phyloP scores from a whole-genome alignment of 2,888 invertebrate species.

The Euzophera pinguis region DNA sequence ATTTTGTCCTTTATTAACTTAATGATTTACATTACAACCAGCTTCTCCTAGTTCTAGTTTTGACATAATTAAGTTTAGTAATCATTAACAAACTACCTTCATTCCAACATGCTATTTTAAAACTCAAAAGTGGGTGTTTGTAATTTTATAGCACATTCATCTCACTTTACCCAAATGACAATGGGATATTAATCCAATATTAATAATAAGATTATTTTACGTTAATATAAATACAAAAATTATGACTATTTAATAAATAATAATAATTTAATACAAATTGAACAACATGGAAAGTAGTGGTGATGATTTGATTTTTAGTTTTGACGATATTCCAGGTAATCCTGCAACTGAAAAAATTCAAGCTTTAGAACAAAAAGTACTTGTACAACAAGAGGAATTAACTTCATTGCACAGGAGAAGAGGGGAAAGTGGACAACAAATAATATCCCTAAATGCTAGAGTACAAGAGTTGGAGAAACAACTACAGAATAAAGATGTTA shows the following conservation, averaged over 20 bases:
- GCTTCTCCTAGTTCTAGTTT: no score
- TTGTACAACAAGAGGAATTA: conserved; percentile 94
- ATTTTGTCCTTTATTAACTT: no score
- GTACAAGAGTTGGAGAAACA: conserved; percentile 92
- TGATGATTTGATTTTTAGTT: background rate
- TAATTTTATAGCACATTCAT: no score
- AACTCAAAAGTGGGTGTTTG: no score
- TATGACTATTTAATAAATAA: background rate
- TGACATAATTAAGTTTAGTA: no score
- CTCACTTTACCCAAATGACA: no score
- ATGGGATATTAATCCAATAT: no score
- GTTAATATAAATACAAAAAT: background rate
- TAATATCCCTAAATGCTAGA: conserved; percentile 92
- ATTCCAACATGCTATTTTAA: no score
- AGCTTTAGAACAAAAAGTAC: conserved; percentile 90
- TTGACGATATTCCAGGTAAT: conserved; percentile 40
- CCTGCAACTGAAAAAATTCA: conserved; percentile 81
- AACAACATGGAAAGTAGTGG: background rate
- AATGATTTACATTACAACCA: no score
- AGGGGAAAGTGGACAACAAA: conserved; percentile 96
- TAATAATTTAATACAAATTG: background rate
- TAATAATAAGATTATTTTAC: no score
- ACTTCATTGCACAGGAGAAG: conserved; percentile 93
- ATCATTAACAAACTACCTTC: no score
- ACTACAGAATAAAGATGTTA: conserved; percentile 85